Percentiles rank a stretch among this genome's conserved stretches.
phyloP scores from a whole-genome alignment of 2,113 vertebrate genomes.

The Garra rufa region DNA sequence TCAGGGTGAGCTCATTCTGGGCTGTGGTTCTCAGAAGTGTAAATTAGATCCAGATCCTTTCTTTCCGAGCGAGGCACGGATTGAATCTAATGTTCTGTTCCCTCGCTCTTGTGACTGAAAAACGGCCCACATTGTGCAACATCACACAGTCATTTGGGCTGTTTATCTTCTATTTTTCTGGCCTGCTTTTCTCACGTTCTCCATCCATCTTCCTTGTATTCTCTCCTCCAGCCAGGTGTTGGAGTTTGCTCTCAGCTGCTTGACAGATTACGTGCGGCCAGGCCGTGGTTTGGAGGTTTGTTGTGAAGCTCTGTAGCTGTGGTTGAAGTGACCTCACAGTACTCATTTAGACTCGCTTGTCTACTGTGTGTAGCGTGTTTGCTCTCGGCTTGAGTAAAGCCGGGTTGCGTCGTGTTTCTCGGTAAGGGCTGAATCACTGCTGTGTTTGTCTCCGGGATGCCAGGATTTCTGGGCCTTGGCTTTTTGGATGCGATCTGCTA shows the following conservation, averaged over 20 bases:
- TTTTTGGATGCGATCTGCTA: conserved; percentile 34
- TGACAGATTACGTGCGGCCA: conserved; percentile 70
- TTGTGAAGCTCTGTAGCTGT: conserved; percentile 64
- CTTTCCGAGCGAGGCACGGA: conserved; percentile 19
- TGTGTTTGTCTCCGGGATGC: conserved; percentile 22
- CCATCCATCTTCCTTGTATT: conserved; percentile 52
- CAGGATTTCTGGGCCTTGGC: conserved; percentile 12
- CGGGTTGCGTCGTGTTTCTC: neutral
- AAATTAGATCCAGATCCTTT: conserved; percentile 56
- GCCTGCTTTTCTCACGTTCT: conserved; percentile 36
- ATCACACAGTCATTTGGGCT: neutral
- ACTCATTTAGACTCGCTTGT: conserved; percentile 19
- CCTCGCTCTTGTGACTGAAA: conserved; percentile 11
- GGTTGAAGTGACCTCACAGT: conserved; percentile 16
- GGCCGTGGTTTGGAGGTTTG: conserved; percentile 68
- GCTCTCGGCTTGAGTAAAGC: neutral
- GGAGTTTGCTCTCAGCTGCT: conserved; percentile 72
- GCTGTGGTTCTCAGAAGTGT: conserved; percentile 44
- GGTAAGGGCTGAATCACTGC: conserved; percentile 13
- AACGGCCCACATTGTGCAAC: conserved; percentile 11
- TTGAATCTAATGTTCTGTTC: conserved; percentile 7
- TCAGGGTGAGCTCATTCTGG: conserved; percentile 57
- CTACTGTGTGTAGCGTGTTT: conserved; percentile 34
- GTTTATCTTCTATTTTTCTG: neutral
- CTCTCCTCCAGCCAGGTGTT: conserved; percentile 69